Base-by-base conservation (phyloP, 2,113 vertebrate species). In the Mastomys coucha region DNA sequence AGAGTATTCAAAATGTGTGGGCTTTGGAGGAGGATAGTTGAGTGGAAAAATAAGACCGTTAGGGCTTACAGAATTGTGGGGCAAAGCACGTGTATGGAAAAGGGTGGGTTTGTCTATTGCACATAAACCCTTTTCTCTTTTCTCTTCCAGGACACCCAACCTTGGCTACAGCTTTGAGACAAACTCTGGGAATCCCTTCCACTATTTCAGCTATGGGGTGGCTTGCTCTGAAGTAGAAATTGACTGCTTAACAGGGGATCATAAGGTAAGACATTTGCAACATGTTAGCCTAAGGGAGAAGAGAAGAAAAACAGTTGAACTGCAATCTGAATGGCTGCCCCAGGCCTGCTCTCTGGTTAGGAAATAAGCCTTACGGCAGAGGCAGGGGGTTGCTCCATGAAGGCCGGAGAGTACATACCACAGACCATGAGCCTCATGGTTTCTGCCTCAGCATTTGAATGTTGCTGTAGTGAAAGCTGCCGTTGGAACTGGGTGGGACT, bases 211-310 rank as follows among this genome's bases (percentile, higher is more conserved):
- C 82, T 99, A 99, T 0, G 99, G 99, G 0, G 99, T 99, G 69
- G 99, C 99, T 31, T 99, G 99, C 94, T 99, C 99, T 0, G 99
- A 99, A 97, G 99, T 99, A 96, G 99, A 99, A 97, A 98, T 99
- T 49, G 99, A 99, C 98, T 99, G 99, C 96, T 98, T 99, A 90
- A 99, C 99, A 12, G 99, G 99, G 28, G 99, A 99, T 89, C 99
- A 99, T 96, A 99, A 99, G 99, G 99, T 99, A 98, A 98, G 97
- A 77, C 11, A 26, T n/a, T 56, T 49, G 42, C 22, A 72, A 26
- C 78, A 24, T 17, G 5, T 92, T 16, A 60, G 7, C 60, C 19
- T 60, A 5, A 70, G 28, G 7, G 90, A 14, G 72, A 93, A 45
- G 89, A 63, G 51, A 78, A 88, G 88, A 77, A 49, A 96, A 93